Conservation (phyloP, 1,140 invertebrate species). For the Penaeus vannamei region DNA sequence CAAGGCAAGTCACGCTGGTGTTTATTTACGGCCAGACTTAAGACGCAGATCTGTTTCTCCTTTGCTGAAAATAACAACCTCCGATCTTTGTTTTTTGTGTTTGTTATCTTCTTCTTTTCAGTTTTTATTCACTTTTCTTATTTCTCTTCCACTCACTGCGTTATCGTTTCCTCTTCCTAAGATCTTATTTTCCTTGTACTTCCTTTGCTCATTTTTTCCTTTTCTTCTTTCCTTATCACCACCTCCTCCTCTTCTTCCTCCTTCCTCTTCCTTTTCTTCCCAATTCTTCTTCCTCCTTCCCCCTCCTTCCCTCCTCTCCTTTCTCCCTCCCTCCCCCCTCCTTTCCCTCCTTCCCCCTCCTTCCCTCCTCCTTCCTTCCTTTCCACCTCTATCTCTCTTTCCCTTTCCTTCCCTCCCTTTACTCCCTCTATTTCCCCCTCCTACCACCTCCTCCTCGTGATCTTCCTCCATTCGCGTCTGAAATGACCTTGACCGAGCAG, state of each 20-base stretch:
- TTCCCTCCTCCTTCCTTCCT: neutral
- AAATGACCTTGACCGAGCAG: too few species aligned
- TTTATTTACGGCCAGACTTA: too few species aligned
- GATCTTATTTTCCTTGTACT: neutral
- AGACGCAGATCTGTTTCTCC: too few species aligned
- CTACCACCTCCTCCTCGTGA: neutral
- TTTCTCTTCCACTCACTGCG: neutral
- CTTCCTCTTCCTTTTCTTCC: too few species aligned
- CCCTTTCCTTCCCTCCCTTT: neutral
- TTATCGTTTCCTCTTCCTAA: neutral
- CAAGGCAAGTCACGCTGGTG: too few species aligned
- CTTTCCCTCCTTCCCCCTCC: neutral
- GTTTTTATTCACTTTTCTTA: neutral
- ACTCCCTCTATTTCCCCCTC: neutral
- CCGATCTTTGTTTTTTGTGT: neutral
- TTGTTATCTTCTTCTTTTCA: neutral
- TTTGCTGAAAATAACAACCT: too few species aligned
- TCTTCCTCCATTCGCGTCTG: too few species aligned
- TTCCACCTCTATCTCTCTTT: neutral
- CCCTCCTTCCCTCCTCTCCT: neutral
- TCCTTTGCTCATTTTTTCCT: neutral
- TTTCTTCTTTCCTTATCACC: neutral
- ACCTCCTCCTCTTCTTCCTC: neutral
- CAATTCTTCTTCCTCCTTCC: neutral
- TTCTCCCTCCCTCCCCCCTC: neutral